A percentile compares a stretch with the other conserved stretches of the same genome.
Conservation (phyloP, 2,113 vertebrate species). For the Carettochelys insculpta region DNA sequence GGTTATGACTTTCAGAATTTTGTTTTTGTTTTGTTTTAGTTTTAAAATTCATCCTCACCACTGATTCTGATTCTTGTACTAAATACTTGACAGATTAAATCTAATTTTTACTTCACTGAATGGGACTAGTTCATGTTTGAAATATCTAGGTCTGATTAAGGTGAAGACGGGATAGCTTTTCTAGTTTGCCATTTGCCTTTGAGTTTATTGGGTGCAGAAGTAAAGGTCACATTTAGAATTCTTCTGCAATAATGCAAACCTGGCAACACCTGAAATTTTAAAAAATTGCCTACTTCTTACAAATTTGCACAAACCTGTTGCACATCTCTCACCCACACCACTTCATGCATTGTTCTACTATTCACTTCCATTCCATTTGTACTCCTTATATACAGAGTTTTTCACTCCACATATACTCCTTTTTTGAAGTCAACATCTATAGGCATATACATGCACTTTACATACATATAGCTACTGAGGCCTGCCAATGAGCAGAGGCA, state of each 20-base stretch:
- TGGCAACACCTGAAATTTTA: neutral
- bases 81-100: slow-evolving; percentile 17
- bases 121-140: neutral
- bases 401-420: neutral
- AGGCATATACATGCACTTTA: neutral
- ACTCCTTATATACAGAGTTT: neutral
- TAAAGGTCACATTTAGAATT: neutral
- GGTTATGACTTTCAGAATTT: neutral
- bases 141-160: slow-evolving; percentile 29
- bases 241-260: neutral
- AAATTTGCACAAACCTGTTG: neutral
- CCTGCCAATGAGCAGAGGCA: too few relatives aligned
- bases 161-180: neutral
- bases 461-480: neutral
- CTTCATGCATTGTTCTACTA: neutral
- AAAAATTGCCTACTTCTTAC: neutral
- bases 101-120: neutral
- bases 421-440: neutral
- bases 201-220: neutral
- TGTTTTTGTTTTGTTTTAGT: neutral
- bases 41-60: neutral
- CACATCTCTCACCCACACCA: neutral
- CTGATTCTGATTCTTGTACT: neutral
- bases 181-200: neutral
- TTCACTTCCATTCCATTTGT: neutral